Percentiles rank a stretch among this genome's conserved stretches.
Evolutionary conservation across 2,113 vertebrate genomes (phyloP).

Genomic region (Plestiodon gilberti): DNA sequence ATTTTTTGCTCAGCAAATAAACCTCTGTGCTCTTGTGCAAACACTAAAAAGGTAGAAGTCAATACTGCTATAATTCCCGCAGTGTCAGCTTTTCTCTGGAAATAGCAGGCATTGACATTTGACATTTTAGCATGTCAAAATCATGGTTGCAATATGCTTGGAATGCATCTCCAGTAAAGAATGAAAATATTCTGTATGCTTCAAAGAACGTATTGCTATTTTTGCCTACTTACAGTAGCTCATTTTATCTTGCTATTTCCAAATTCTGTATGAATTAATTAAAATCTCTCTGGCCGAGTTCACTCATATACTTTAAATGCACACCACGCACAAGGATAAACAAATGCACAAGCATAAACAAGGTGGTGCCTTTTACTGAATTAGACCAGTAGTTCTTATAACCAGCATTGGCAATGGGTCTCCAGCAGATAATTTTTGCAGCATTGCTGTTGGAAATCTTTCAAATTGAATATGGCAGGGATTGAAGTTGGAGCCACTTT

Average conservation of each 20-base stretch:
- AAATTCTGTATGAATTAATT: background rate
- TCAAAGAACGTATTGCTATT: background rate
- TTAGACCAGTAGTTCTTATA: background rate
- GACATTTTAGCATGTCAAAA: background rate
- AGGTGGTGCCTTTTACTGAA: background rate
- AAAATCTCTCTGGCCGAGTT: background rate
- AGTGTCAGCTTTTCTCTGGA: background rate
- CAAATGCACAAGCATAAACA: background rate
- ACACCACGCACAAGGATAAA: background rate
- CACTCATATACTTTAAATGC: background rate
- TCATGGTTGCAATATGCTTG: background rate
- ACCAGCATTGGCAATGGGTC: background rate
- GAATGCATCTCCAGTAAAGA: background rate
- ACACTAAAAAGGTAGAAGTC: background rate
- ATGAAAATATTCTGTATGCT: background rate
- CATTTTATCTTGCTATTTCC: background rate
- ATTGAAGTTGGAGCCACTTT: too few species aligned
- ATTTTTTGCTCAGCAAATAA: conserved; percentile 1
- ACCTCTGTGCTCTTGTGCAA: background rate
- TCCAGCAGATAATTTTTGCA: background rate
- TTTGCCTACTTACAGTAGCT: background rate
- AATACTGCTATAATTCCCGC: background rate
- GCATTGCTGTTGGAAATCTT: background rate
- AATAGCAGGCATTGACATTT: background rate
- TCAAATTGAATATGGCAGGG: too few species aligned